These are phyloP conservation scores for Congeria kusceri DNA, from an alignment of 2,888 invertebrate genomes.

Conservation along the genomic window DNA sequence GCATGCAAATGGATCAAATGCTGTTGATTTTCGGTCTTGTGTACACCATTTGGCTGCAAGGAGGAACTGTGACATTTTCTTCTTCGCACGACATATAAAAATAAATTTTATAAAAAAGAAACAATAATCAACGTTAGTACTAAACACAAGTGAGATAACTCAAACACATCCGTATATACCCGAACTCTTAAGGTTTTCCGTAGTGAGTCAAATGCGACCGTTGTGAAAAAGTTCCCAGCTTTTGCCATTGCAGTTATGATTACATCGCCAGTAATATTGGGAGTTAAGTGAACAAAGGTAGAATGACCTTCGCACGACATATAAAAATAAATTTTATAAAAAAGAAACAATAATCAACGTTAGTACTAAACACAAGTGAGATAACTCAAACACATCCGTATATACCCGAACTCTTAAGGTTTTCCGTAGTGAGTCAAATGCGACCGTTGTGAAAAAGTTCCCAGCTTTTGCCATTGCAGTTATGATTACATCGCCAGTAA, in stretches of 20 bases:
- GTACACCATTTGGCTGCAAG: constrained; percentile 32
- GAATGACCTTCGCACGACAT: constrained; percentile 6
- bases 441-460: constrained; percentile 2
- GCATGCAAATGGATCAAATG: constrained; percentile 22
- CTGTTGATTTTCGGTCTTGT: constrained; percentile 22
- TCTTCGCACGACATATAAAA: no score
- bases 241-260: constrained; percentile 1
- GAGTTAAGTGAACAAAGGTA: constrained; percentile 4
- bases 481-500: neutral
- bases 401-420: no score
- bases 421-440: neutral
- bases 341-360: no score
- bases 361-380: no score
- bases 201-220: neutral
- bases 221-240: constrained; percentile 5
- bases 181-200: neutral
- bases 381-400: no score
- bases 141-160: no score
- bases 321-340: no score
- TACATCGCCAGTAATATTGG: neutral
- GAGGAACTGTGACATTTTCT: no score
- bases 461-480: constrained; percentile 5
- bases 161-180: no score
- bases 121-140: no score
- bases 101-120: no score